These are phyloP conservation scores for Dusona sp. DNA, from an alignment of 2,888 invertebrate species.

Conservation along the genomic window DNA sequence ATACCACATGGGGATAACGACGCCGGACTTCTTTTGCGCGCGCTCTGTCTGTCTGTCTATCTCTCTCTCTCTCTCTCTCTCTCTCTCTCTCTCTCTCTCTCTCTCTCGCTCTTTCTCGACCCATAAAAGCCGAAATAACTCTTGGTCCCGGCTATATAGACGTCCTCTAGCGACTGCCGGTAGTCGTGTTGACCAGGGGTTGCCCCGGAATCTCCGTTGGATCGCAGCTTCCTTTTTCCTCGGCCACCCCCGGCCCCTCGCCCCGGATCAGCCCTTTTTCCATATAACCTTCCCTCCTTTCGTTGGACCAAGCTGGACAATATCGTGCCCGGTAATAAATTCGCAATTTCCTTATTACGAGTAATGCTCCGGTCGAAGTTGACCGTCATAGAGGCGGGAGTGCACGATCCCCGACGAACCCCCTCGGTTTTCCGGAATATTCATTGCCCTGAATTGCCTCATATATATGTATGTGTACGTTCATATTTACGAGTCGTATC, in stretches of 20 bases:
- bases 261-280: conserved; percentile 61
- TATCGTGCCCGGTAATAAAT: conserved; percentile 84
- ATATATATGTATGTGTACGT: neutral
- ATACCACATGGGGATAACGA: conserved; percentile 36
- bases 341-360: conserved; percentile 85
- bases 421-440: conserved; percentile 46
- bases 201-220: conserved; percentile 54
- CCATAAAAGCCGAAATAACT: conserved; percentile 84
- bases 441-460: conserved; percentile 39
- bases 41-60: too few species aligned
- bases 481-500: neutral
- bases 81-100: conserved; percentile 61
- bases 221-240: conserved; percentile 46
- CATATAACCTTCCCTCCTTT: conserved; percentile 20
- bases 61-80: conserved; percentile 29
- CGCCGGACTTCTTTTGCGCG: conserved; percentile 44
- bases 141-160: conserved; percentile 74
- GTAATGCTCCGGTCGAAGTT: conserved; percentile 83
- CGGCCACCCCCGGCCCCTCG: conserved; percentile 59
- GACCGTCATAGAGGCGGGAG: conserved; percentile 70
- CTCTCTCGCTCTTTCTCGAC: conserved; percentile 70
- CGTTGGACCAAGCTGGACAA: conserved; percentile 75
- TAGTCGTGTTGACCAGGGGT: conserved; percentile 60
- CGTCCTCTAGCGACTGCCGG: conserved; percentile 59
- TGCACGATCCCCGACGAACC: conserved; percentile 49